Evolutionary conservation across 2,797 vertebrate species (phyloP), one percentile per base, ranked within the genome.

Genomic region (Craterocephalus amniculus): DNA sequence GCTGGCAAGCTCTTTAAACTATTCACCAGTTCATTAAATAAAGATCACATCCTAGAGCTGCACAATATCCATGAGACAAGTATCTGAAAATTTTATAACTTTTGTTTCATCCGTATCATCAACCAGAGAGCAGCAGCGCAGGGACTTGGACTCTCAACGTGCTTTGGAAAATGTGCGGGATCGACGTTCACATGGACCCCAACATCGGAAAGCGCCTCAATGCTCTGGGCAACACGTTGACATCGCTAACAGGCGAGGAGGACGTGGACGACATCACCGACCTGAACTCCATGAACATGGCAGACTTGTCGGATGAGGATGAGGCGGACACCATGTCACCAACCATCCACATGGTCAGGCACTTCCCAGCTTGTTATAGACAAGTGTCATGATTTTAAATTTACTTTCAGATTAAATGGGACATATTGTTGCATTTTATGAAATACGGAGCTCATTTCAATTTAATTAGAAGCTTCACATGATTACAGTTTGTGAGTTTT

Each of bases 91-190:
- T 63, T 11, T 22, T 13, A 69, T 73, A 67, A 51, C 61, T 63
- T 52, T 14, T 26, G 13, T 55, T 55, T 55, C 26, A 8, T 55
- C 52, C 27, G 10, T 26, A 16, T 66, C 27, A n/a, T 68, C 27
- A 22, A 58, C 43, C 90, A 99, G 98, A 99, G 83, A 99, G 98
- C 91, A 99, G 94, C 63, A 99, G 98, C 56, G 98, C 98, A 4
- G 98, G 98, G 4, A 98, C 96, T n/a, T 99, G 98, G 98, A 99
- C 97, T 0, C 93, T 99, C 54, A 99, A 99, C 18, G 96, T 99
- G 1, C 86, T 99, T 1, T 99, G 98, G 98, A 99, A 99, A 85
- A 99, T 99, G 98, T 99, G 98, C 32, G 98, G 98, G 48, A 99
- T 99, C 7, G 98, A 98, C 48, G 98, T 99, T 22, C 98, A 99